Evolutionary conservation across 2,113 vertebrate species (phyloP), one percentile per base, ranked within the genome.

Genomic region (Muntiacus muntjak): DNA sequence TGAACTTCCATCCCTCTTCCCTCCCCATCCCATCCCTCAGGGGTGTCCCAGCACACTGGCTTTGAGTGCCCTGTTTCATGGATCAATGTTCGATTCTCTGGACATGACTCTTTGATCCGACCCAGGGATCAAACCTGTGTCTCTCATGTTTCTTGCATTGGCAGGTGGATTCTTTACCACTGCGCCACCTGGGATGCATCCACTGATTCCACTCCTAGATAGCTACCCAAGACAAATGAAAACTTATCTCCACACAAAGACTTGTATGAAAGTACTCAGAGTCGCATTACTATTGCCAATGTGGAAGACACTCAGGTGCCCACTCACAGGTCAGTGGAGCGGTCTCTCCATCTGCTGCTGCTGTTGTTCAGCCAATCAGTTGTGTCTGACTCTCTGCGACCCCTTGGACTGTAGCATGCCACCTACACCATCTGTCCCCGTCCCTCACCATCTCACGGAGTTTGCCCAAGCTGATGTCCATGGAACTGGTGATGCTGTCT

Each of bases 81-180:
- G n/a, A 71, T 21, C 2, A 2, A 11, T 0, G 2, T 21, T 36
- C 2, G 2, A 71, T 19, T 21, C 2, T n/a, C 21, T 36, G n/a
- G n/a, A 36, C 19, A 36, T 71, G n/a, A 71, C 64, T 23, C 64
- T 71, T 36, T 36, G n/a, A 36, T 71, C n/a, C 10, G 0, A 74
- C 3, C 71, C 71, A 74, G 21, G 71, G 36, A 23, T 21, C 9
- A 40, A 74, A 40, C 5, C 19, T 74, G 67, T 40, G 19, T 13
- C 19, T 74, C 36, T 74, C 5, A 1, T 5, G 21, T 74, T 74
- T 25, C 36, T 21, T 43, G 11, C 11, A 13, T 6, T 13, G 21
- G 11, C 36, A 40, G 67, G 21, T 74, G 36, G 71, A 14, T 74
- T 74, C 71, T 43, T 74, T 25, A 40, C 11, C 67, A 40, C 67